Conservation (phyloP, 2,888 invertebrate species). For the Ischnura elegans region DNA sequence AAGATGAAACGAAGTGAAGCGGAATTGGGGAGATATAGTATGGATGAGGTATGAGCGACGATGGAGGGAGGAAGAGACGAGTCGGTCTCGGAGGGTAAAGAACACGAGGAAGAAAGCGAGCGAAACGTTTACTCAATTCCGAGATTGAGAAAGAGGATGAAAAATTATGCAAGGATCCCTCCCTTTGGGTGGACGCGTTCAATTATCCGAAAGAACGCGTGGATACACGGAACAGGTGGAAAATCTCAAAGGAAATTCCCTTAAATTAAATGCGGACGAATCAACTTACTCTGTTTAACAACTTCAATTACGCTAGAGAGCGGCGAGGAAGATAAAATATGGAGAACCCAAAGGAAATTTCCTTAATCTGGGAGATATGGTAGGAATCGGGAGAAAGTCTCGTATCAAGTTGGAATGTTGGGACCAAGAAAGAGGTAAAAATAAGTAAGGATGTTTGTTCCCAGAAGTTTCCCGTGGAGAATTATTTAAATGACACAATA, state of each 20-base stretch:
- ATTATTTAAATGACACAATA: no score
- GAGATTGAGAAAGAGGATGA: background rate
- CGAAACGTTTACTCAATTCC: background rate
- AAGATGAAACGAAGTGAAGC: background rate
- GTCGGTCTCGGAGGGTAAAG: background rate
- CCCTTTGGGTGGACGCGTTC: background rate
- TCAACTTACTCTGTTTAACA: no score
- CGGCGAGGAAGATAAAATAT: no score
- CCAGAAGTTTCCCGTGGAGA: no score
- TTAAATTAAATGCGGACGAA: no score
- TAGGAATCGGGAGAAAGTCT: background rate
- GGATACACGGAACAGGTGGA: background rate
- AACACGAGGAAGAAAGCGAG: background rate
- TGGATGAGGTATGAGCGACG: background rate
- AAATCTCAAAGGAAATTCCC: background rate
- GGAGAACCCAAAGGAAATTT: background rate
- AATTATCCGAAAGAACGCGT: background rate
- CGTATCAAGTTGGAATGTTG: background rate
- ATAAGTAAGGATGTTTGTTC: no score
- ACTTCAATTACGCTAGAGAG: no score
- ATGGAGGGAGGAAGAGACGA: background rate
- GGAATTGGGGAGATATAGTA: background rate
- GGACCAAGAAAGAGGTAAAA: background rate
- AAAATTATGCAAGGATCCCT: background rate
- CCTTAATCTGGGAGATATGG: background rate